Evolutionary conservation across 2,113 vertebrate species (phyloP).

Genomic region (Nothobranchius kuhntae): DNA sequence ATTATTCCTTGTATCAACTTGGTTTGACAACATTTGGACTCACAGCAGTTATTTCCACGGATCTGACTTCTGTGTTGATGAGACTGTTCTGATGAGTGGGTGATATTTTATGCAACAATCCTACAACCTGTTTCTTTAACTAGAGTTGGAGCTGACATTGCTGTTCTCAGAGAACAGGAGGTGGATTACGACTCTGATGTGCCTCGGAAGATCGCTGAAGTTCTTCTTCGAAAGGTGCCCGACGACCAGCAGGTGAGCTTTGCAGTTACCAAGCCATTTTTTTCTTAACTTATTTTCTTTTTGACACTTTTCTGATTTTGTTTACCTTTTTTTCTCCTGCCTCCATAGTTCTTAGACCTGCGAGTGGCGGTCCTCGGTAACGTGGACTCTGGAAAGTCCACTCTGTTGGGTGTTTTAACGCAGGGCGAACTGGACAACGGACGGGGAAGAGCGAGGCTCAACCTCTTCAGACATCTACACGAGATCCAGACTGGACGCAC

Average conservation of each 20-base stretch:
- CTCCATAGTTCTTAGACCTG: slow-evolving; percentile 90
- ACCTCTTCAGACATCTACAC: slow-evolving; percentile 97
- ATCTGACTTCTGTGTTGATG: not conserved
- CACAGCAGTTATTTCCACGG: not conserved
- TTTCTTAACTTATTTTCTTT: not conserved
- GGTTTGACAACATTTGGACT: not conserved
- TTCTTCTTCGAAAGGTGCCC: slow-evolving; percentile 95
- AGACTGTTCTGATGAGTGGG: not conserved
- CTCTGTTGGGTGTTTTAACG: slow-evolving; percentile 92
- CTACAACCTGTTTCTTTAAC: slow-evolving; percentile 6
- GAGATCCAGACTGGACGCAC: slow-evolving; percentile 98
- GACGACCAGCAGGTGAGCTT: slow-evolving; percentile 94
- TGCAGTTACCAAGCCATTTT: not conserved
- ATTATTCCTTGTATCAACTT: not conserved
- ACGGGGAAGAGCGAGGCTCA: slow-evolving; percentile 92
- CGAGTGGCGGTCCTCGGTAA: slow-evolving; percentile 97
- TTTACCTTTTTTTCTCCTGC: not conserved
- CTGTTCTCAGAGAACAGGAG: slow-evolving; percentile 90
- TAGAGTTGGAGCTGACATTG: slow-evolving; percentile 96
- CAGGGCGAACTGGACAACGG: slow-evolving; percentile 98
- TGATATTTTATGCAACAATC: not conserved
- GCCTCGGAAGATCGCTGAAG: slow-evolving; percentile 91
- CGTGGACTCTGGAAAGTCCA: slow-evolving; percentile 97
- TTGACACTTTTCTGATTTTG: not conserved
- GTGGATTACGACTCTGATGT: slow-evolving; percentile 90